A percentile compares a stretch with the other conserved stretches of the same genome.
Evolutionary conservation across 1,140 invertebrate species (phyloP).

Genomic region (Chionoecetes opilio): DNA sequence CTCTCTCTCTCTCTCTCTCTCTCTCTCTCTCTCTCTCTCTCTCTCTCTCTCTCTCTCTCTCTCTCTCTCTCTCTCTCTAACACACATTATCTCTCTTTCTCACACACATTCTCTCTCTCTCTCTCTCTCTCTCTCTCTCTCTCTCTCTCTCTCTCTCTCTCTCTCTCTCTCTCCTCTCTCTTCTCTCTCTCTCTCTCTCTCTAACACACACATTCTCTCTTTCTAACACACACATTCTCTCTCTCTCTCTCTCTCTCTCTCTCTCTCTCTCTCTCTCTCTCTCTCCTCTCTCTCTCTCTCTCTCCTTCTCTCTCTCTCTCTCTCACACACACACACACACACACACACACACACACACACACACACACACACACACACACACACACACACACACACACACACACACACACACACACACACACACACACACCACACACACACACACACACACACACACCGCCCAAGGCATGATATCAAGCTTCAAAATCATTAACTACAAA

Average conservation of each 20-base stretch:
- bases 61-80: too few relatives aligned
- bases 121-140: slow-evolving; percentile 62
- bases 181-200: background rate
- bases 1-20: too few relatives aligned
- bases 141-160: slow-evolving; percentile 44
- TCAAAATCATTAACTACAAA: slow-evolving; percentile 68
- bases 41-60: slow-evolving; percentile 22
- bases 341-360: slow-evolving; percentile 65
- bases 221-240: background rate
- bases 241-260: slow-evolving; percentile 22
- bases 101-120: slow-evolving; percentile 36
- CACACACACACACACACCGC: too few relatives aligned
- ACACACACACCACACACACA: too few relatives aligned
- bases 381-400: slow-evolving; percentile 64
- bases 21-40: too few relatives aligned
- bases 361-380: slow-evolving; percentile 65
- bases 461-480: slow-evolving; percentile 40
- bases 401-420: slow-evolving; percentile 8
- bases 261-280: slow-evolving; percentile 40
- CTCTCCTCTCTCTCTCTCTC: background rate
- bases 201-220: background rate
- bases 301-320: background rate
- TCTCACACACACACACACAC: background rate
- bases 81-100: slow-evolving; percentile 47
- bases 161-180: background rate